Conservation (phyloP, 1,140 invertebrate genomes). For the Lordiphosa mommai region DNA sequence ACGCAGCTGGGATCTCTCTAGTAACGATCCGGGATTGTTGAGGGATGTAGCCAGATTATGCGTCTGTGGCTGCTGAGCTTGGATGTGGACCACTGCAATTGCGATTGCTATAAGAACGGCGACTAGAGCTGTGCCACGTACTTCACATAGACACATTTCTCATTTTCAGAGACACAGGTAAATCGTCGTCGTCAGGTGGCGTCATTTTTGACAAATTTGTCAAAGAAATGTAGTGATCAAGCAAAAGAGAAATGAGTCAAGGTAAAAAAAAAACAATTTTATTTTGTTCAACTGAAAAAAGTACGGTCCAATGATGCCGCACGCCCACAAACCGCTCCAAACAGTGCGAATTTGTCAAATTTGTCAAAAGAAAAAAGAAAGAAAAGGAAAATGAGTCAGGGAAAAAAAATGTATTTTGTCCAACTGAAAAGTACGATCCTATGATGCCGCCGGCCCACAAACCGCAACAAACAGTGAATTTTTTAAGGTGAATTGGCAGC, state of each 20-base stretch:
- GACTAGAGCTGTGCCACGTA: conserved; percentile 7
- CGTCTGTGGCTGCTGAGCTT: background rate
- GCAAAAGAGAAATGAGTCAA: background rate
- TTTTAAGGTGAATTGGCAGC: too few species aligned
- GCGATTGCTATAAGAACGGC: conserved; percentile 4
- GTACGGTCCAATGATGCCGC: too few species aligned
- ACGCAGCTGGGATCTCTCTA: background rate
- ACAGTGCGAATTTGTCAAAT: too few species aligned
- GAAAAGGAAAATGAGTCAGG: background rate
- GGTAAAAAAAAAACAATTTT: too few species aligned
- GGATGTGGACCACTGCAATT: background rate
- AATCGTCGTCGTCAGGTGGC: conserved; percentile 8
- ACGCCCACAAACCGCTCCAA: too few species aligned
- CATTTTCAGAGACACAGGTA: conserved; percentile 19
- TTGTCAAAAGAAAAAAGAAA: too few species aligned
- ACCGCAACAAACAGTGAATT: too few species aligned
- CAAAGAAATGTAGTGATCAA: background rate
- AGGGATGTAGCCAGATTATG: background rate
- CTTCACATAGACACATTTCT: conserved; percentile 45
- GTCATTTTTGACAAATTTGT: conserved; percentile 28
- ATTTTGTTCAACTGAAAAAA: too few species aligned
- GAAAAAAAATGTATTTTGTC: too few species aligned
- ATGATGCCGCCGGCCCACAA: too few species aligned
- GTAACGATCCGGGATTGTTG: background rate
- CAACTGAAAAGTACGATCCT: too few species aligned